These are phyloP conservation scores for Leptinotarsa peninsularis DNA, from an alignment of 2,888 invertebrate species.

Conservation along the genomic window DNA sequence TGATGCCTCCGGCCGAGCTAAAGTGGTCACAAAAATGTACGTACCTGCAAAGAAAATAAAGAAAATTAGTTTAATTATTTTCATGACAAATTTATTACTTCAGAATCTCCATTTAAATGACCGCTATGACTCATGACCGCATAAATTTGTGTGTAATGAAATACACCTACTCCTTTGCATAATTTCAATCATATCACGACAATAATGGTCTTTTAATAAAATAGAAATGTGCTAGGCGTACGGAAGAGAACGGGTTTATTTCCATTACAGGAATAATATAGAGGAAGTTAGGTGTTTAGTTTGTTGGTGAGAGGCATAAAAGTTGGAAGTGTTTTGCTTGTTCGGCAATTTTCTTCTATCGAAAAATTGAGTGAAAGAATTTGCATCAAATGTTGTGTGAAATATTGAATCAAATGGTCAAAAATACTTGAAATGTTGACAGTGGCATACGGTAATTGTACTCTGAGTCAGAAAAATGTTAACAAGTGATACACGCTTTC, in stretches of 20 bases:
- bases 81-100: slow-evolving; percentile 48
- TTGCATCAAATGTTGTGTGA: too few species aligned
- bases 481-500: too few species aligned
- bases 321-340: too few species aligned
- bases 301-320: too few species aligned
- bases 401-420: too few species aligned
- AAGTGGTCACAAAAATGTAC: slow-evolving; percentile 38
- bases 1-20: slow-evolving; percentile 22
- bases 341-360: too few species aligned
- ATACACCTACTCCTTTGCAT: slow-evolving; percentile 45
- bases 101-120: slow-evolving; percentile 43
- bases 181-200: slow-evolving; percentile 36
- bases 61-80: slow-evolving; percentile 46
- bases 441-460: too few species aligned
- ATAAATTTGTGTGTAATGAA: slow-evolving; percentile 43
- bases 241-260: background rate
- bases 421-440: too few species aligned
- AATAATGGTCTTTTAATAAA: slow-evolving; percentile 39
- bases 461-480: too few species aligned
- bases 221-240: slow-evolving; percentile 27
- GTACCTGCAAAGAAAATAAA: slow-evolving; percentile 48
- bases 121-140: slow-evolving; percentile 40
- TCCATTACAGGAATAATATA: background rate
- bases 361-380: too few species aligned
- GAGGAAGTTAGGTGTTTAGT: background rate